Base-by-base conservation (phyloP, 1,140 invertebrate species). In the Papilio polyxenes region DNA sequence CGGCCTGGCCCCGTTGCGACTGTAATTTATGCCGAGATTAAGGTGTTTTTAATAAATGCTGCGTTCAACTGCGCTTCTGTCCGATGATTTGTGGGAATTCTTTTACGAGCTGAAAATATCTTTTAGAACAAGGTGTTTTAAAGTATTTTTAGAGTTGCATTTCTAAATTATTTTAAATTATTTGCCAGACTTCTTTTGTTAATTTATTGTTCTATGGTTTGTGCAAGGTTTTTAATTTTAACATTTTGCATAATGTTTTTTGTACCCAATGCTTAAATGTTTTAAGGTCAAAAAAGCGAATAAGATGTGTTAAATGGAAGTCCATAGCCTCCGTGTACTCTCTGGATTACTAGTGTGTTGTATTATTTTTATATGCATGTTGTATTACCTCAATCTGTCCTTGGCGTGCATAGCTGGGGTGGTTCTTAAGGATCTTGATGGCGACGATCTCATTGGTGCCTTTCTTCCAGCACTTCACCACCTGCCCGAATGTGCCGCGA, bases 391-490 rank as follows among this genome's bases (percentile, higher is more conserved):
- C 99, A 95, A 99, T 99, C 95, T 99, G 99, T 86, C 99, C 99
- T 96, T 99, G 99, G 88, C 99, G 96, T 82, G 99, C 99, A 96
- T 99, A 99, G 80, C 99, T 99, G 79, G 99, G 99, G 96, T 99
- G 99, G 95, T 99, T 99, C 95, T 99, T 99, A 48, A 99, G 95
- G 92, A 99, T 99, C 96, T 99, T 99, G 92, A 99, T 99, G 89
- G 99, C 99, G 84, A 99, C 99, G 90, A 99, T 99, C 95, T 99
- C 99, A 94, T 99, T 99, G 82, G 99, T 99, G 92, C 99, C 99
- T 94, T 99, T 99, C 95, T 99, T 99, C 99, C 99, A 99, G 95
- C 99, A 99, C 95, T 99, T 99, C 87, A 99, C 99, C 87, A 99
- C 99, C 96, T 99, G 99, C 83, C 99, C 99, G 95, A 99, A 99